These are phyloP conservation scores for Harpalus rubripes DNA, from an alignment of 2,888 invertebrate genomes.

Conservation along the genomic window DNA sequence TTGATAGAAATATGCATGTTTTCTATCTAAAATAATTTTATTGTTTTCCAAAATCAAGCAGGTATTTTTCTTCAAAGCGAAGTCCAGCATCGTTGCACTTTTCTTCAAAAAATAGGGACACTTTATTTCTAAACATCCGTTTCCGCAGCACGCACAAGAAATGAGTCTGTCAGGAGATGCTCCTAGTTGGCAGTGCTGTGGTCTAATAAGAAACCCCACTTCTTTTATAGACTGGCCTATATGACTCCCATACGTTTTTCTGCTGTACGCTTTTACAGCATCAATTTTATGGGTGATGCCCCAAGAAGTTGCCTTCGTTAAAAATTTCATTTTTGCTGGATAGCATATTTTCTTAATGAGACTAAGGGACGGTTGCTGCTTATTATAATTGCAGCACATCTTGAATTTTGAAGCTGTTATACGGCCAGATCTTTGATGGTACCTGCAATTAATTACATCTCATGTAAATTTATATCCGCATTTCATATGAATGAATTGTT, in stretches of 20 bases:
- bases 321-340: conserved; percentile 49
- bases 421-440: conserved; percentile 64
- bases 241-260: conserved; percentile 12
- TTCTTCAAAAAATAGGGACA: conserved; percentile 40
- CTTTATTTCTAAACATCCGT: conserved; percentile 50
- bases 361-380: conserved; percentile 57
- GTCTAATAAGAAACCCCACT: conserved; percentile 12
- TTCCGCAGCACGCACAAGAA: conserved; percentile 12
- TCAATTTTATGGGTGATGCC: conserved; percentile 58
- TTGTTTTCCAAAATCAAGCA: conserved; percentile 68
- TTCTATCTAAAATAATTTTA: too few species aligned
- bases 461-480: background rate
- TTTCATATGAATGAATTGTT: too few species aligned
- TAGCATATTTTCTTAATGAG: conserved; percentile 65
- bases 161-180: conserved; percentile 39
- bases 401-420: conserved; percentile 67
- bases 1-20: conserved; percentile 70
- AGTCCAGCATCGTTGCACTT: too few species aligned
- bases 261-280: conserved; percentile 49
- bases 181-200: conserved; percentile 3
- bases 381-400: conserved; percentile 39
- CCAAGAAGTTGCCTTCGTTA: conserved; percentile 60
- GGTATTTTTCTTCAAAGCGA: conserved; percentile 71
- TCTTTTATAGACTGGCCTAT: background rate
- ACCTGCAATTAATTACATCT: conserved; percentile 49